phyloP scores from a whole-genome alignment of 30 jellyfish, hydroid and myxozoan genomes.

The Clytia hemisphaerica region DNA sequence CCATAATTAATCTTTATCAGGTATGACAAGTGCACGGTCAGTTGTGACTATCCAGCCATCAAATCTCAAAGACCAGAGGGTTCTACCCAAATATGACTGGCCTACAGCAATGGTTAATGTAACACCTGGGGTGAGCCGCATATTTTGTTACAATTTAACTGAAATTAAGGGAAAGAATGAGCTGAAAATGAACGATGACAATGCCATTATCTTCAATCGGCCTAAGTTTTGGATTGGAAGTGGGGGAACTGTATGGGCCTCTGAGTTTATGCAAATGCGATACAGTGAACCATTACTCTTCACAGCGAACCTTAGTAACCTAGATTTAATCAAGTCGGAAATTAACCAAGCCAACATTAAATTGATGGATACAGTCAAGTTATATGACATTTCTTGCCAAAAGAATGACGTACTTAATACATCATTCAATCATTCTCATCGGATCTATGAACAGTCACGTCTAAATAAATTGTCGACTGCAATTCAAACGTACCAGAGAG shows the following conservation, averaged over 20 bases:
- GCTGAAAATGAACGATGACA: conserved; percentile 16
- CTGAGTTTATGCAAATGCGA: conserved; percentile 26
- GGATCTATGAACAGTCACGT: too few species aligned
- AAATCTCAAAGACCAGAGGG: background rate
- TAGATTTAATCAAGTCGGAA: too few species aligned
- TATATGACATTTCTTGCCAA: background rate
- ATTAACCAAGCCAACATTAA: too few species aligned
- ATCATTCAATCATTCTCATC: too few species aligned
- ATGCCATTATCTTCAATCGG: conserved; percentile 15
- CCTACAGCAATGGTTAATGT: conserved; percentile 32
- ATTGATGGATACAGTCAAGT: conserved; percentile 5
- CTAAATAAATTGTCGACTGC: too few species aligned
- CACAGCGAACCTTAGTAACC: conserved; percentile 6
- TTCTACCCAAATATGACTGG: conserved; percentile 10
- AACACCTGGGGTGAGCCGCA: conserved; percentile 8
- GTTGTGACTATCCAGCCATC: conserved; percentile 7
- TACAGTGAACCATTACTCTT: conserved; percentile 20
- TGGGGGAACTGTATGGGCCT: conserved; percentile 16
- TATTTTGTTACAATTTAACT: background rate
- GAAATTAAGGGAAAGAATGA: conserved; percentile 16
- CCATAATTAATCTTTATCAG: too few species aligned
- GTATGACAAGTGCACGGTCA: conserved; percentile 19
- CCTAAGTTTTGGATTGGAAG: conserved; percentile 29
- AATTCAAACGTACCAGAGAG: too few species aligned
- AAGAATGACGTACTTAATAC: background rate